These are phyloP conservation scores for Drosophila kambysellisi DNA, from an alignment of 2,888 invertebrate genomes.

Conservation along the genomic window DNA sequence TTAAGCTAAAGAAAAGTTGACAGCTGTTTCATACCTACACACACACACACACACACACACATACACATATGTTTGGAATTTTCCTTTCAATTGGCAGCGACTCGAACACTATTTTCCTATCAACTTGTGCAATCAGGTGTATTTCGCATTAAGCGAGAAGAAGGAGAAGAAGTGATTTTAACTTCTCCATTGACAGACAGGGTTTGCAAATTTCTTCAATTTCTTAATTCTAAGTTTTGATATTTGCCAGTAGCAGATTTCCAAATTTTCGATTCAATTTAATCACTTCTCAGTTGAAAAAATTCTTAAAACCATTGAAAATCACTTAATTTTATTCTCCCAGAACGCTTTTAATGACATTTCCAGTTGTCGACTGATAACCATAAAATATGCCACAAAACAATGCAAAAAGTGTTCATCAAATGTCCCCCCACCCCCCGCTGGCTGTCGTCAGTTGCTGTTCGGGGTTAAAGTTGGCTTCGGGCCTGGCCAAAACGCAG, in stretches of 20 bases:
- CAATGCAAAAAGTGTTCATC: constrained; percentile 2
- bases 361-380: constrained; percentile 5
- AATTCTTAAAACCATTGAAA: not conserved
- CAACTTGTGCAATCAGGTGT: constrained; percentile 12
- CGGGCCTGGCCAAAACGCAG: constrained; percentile 9
- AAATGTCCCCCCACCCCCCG: not conserved
- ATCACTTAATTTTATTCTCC: not conserved
- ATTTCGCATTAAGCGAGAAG: too few species aligned
- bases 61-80: constrained; percentile 29
- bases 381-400: constrained; percentile 8
- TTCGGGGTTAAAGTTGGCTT: constrained; percentile 28
- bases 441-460: constrained; percentile 28
- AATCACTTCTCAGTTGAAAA: not conserved
- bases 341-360: constrained; percentile 9
- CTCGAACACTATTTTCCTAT: constrained; percentile 4
- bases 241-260: not conserved
- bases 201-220: not conserved
- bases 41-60: not conserved
- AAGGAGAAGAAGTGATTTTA: not conserved
- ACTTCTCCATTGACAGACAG: not conserved
- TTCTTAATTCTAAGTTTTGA: not conserved
- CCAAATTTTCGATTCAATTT: not conserved
- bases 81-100: constrained; percentile 36
- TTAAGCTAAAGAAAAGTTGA: constrained; percentile 48
- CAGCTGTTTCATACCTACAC: constrained; percentile 13